Percentiles rank a stretch among this genome's conserved stretches.
Conservation (phyloP, 2,113 vertebrate species). For the Macrotus californicus region DNA sequence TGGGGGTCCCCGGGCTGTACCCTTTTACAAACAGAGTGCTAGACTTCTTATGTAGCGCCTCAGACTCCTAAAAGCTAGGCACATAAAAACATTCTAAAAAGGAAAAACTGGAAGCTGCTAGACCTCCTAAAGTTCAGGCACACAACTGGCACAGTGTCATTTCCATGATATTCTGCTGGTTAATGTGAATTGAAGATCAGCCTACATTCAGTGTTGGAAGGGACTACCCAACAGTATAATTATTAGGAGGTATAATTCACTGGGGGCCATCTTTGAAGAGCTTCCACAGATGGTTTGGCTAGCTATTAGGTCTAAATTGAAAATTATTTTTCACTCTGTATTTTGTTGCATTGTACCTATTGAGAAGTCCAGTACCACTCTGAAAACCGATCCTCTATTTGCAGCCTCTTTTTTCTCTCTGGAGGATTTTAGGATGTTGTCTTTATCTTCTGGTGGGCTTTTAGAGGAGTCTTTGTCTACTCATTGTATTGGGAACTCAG, state of each 20-base stretch:
- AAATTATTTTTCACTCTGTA: background rate
- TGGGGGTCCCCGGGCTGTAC: too few species aligned
- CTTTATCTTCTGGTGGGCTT: background rate
- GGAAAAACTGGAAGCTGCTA: background rate
- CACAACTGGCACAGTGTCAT: background rate
- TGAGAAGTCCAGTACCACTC: background rate
- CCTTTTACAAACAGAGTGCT: background rate
- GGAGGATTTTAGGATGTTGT: background rate
- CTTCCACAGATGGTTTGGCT: background rate
- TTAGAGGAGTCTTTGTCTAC: background rate
- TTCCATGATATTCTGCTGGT: background rate
- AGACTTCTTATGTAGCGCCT: background rate
- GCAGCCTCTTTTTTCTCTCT: background rate
- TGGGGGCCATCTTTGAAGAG: background rate
- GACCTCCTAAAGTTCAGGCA: background rate
- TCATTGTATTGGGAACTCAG: background rate
- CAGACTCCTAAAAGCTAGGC: background rate
- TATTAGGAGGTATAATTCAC: background rate
- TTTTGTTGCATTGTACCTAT: background rate
- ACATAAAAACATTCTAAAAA: background rate
- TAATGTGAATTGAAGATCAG: background rate
- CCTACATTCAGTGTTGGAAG: background rate
- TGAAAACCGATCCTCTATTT: background rate
- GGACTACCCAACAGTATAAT: background rate
- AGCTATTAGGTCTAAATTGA: background rate